Evolutionary conservation across 2,113 vertebrate species (phyloP).

Genomic region (Rhizomys pruinosus): DNA sequence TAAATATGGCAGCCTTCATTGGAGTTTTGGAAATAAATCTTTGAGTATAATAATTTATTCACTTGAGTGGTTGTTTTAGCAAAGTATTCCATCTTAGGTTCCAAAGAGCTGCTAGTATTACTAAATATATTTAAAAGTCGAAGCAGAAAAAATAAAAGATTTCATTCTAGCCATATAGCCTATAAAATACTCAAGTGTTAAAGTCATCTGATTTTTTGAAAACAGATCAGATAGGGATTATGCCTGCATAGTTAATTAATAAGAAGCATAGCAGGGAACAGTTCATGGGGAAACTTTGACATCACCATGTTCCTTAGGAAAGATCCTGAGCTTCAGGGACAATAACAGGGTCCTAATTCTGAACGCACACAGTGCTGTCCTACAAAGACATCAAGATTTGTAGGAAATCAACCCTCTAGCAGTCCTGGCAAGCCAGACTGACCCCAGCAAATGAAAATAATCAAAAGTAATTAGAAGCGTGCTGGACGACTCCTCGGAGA

Average conservation of each 20-base stretch:
- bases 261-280: conserved; percentile 33
- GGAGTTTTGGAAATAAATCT: conserved; percentile 78
- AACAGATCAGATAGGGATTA: conserved; percentile 37
- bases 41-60: conserved; percentile 74
- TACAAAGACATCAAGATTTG: conserved; percentile 87
- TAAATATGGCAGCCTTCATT: conserved; percentile 73
- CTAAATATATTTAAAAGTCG: conserved; percentile 73
- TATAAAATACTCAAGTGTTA: conserved; percentile 33
- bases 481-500: conserved; percentile 95
- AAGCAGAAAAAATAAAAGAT: conserved; percentile 35
- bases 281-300: conserved; percentile 48
- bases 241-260: conserved; percentile 59
- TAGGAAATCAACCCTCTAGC: conserved; percentile 93
- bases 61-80: conserved; percentile 70
- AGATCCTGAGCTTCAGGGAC: conserved; percentile 81
- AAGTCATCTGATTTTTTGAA: neutral
- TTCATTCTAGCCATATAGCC: conserved; percentile 48
- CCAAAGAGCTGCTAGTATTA: conserved; percentile 65
- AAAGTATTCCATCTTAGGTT: conserved; percentile 78
- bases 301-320: conserved; percentile 54
- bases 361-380: conserved; percentile 84
- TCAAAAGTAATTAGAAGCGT: conserved; percentile 99
- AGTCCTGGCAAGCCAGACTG: conserved; percentile 93
- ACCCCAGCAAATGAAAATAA: conserved; percentile 99
- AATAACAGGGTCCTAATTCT: conserved; percentile 90